Evolutionary conservation across 2,113 vertebrate species (phyloP).

Genomic region (Psophia crepitans): DNA sequence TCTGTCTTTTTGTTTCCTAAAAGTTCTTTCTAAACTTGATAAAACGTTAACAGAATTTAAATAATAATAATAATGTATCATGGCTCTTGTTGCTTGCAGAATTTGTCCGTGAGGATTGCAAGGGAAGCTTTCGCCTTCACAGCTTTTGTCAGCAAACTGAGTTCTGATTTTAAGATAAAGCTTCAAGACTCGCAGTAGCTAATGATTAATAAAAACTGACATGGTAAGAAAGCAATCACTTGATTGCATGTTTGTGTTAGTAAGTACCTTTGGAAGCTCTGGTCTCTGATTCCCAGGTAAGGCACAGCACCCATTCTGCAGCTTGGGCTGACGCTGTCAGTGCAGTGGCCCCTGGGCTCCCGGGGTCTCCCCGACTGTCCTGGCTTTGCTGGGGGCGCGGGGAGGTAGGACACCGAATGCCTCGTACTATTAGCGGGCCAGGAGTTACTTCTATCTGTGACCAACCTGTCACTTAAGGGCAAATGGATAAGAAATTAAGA

Average conservation of each 20-base stretch:
- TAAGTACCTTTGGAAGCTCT: neutral
- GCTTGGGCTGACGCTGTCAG: neutral
- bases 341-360: rapidly evolving
- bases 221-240: neutral
- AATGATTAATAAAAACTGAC: neutral
- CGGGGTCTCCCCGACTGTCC: neutral
- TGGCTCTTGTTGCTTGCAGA: neutral
- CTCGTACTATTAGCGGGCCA: neutral
- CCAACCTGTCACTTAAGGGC: neutral
- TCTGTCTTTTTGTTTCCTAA: neutral
- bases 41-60: neutral
- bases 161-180: neutral
- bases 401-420: neutral
- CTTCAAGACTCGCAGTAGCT: neutral
- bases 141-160: neutral
- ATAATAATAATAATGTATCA: neutral
- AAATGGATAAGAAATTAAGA: neutral
- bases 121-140: neutral
- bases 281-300: neutral
- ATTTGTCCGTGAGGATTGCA: neutral
- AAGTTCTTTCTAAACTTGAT: neutral
- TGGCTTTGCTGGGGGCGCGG: neutral
- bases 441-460: neutral
- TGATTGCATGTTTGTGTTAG: neutral
- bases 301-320: neutral